A percentile compares a stretch with the other conserved stretches of the same genome.
These are phyloP conservation scores for Carassius gibelio DNA, from an alignment of 2,113 vertebrate species.

Conservation along the genomic window DNA sequence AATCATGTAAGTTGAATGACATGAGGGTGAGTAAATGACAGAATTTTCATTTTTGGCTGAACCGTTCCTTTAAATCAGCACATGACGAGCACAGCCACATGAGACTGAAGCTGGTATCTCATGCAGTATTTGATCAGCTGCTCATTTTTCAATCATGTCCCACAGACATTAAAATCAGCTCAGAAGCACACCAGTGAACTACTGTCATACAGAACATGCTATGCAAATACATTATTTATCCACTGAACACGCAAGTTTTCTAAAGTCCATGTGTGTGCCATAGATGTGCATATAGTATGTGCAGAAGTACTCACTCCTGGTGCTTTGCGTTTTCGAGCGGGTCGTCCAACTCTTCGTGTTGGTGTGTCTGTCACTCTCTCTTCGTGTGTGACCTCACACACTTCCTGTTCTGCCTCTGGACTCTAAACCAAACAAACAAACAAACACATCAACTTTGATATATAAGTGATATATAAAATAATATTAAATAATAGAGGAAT, in stretches of 20 bases:
- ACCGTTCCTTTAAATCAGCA: not conserved
- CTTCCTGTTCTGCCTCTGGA: conserved; percentile 79
- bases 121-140: conserved; percentile 1
- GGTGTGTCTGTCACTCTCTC: conserved; percentile 76
- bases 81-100: not conserved
- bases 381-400: conserved; percentile 70
- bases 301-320: conserved; percentile 73
- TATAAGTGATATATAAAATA: too few relatives aligned
- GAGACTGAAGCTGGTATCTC: not conserved
- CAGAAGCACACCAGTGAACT: not conserved
- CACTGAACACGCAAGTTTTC: not conserved
- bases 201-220: not conserved
- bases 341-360: conserved; percentile 81
- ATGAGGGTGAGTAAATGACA: not conserved
- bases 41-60: not conserved
- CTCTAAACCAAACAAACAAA: conserved; percentile 66
- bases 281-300: not conserved
- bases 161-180: not conserved
- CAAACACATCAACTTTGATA: not conserved
- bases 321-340: conserved; percentile 83
- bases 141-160: not conserved
- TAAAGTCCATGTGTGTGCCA: not conserved
- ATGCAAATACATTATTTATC: not conserved
- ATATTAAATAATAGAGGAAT: too few relatives aligned
- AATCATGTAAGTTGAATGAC: not conserved